Conservation (phyloP, 2,888 invertebrate species). For the Bombylius discolor region DNA sequence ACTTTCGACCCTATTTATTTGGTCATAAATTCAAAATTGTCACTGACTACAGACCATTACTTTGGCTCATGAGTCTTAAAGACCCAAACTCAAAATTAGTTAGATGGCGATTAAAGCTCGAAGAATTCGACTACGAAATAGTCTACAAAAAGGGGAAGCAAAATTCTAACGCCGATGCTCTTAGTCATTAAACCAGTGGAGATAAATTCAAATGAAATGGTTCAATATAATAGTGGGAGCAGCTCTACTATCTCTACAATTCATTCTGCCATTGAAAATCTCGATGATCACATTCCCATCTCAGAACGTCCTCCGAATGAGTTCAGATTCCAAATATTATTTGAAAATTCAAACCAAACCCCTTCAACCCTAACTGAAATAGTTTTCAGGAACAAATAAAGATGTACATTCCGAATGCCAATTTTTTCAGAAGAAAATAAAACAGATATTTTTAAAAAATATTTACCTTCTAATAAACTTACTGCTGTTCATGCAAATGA, state of each 20-base stretch:
- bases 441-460: conserved; percentile 10
- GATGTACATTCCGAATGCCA: not conserved
- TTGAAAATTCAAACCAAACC: conserved; percentile 2
- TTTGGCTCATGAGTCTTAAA: no score
- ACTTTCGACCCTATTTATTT: no score
- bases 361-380: conserved; percentile 6
- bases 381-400: conserved; percentile 10
- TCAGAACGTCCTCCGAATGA: conserved; percentile 15
- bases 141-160: conserved; percentile 12
- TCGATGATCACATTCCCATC: conserved; percentile 11
- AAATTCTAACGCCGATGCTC: conserved; percentile 6
- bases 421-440: not conserved
- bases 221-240: not conserved
- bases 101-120: no score
- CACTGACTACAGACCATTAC: no score
- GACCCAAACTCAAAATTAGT: no score
- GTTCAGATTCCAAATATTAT: conserved; percentile 12
- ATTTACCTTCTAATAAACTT: conserved; percentile 10
- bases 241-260: not conserved
- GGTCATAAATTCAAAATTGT: no score
- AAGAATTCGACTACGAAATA: no score
- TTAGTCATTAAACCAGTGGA: not conserved
- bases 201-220: not conserved
- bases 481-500: conserved; percentile 10
- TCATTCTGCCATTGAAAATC: not conserved